A percentile compares a stretch with the other conserved stretches of the same genome.
Evolutionary conservation across 2,888 invertebrate species (phyloP).

Genomic region (Zaprionus obscuricornis): DNA sequence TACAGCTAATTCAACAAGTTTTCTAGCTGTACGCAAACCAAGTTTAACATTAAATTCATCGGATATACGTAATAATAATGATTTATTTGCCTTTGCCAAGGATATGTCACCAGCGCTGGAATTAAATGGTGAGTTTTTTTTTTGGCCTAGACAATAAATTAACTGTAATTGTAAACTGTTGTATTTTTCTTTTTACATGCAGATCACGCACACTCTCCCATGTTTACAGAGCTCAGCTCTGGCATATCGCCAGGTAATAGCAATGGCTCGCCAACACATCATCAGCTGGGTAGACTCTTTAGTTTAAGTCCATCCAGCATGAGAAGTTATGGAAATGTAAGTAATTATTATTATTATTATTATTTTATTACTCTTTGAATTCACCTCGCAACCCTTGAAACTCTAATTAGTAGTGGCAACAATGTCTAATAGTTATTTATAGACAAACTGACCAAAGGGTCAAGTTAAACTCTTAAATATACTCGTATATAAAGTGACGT

Average conservation of each 20-base stretch:
- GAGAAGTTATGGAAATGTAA: conserved; percentile 81
- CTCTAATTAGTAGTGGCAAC: conserved; percentile 9
- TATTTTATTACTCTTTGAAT: too few relatives aligned
- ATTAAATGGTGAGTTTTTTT: conserved; percentile 65
- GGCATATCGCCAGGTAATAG: conserved; percentile 79
- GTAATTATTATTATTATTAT: conserved; percentile 57
- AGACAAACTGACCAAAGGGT: conserved; percentile 34
- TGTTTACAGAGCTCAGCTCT: conserved; percentile 75
- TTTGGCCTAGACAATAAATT: not conserved
- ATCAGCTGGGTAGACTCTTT: conserved; percentile 79
- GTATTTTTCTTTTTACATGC: not conserved
- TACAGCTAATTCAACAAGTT: conserved; percentile 52
- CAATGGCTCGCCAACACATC: conserved; percentile 79
- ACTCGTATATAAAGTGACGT: conserved; percentile 1
- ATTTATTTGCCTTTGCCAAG: conserved; percentile 81
- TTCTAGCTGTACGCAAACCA: conserved; percentile 78
- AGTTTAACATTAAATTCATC: conserved; percentile 81
- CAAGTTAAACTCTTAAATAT: not conserved
- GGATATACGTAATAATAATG: conserved; percentile 80
- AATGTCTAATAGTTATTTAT: conserved; percentile 39
- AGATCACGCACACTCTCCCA: conserved; percentile 78
- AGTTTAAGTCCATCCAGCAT: conserved; percentile 81
- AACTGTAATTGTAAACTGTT: not conserved
- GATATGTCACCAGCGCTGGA: conserved; percentile 80
- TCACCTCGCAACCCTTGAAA: too few relatives aligned